These are phyloP conservation scores for Chalcis sispes DNA, from an alignment of 2,888 invertebrate genomes.

Conservation along the genomic window DNA sequence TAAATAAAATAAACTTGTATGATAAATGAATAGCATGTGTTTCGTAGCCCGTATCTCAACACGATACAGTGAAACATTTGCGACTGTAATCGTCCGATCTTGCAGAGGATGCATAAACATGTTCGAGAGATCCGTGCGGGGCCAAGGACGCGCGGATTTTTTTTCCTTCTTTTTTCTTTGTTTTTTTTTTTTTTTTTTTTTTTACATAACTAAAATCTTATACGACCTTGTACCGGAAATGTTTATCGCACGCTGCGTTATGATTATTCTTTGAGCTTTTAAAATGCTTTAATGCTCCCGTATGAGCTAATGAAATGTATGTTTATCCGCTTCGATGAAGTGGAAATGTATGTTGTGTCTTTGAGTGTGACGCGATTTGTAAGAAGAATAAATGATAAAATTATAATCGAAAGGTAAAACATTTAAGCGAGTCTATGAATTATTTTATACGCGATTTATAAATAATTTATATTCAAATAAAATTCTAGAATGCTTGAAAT, in stretches of 20 bases:
- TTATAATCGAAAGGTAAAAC: too few relatives aligned
- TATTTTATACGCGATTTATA: too few relatives aligned
- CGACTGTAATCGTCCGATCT: constrained; percentile 45
- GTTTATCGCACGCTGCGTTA: not conserved
- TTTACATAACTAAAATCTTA: constrained; percentile 14
- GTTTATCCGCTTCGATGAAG: too few relatives aligned
- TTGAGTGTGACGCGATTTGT: too few relatives aligned
- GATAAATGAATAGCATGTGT: constrained; percentile 50
- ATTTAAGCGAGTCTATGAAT: too few relatives aligned
- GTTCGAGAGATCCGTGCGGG: constrained; percentile 43
- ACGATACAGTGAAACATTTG: not conserved
- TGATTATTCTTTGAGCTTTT: not conserved
- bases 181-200: too few relatives aligned
- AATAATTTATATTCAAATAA: too few relatives aligned
- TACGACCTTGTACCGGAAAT: constrained; percentile 10
- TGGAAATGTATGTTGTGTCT: too few relatives aligned
- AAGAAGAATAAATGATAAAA: too few relatives aligned
- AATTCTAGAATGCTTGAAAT: too few relatives aligned
- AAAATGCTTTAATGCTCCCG: not conserved
- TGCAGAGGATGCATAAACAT: constrained; percentile 26
- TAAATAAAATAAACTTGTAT: constrained; percentile 51
- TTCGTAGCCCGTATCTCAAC: constrained; percentile 34
- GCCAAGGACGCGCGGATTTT: constrained; percentile 64
- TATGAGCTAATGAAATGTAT: too few relatives aligned
- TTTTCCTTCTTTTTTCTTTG: too few relatives aligned